Base-by-base conservation (phyloP, 1,140 invertebrate genomes). In the Scaptomyza pallida region DNA sequence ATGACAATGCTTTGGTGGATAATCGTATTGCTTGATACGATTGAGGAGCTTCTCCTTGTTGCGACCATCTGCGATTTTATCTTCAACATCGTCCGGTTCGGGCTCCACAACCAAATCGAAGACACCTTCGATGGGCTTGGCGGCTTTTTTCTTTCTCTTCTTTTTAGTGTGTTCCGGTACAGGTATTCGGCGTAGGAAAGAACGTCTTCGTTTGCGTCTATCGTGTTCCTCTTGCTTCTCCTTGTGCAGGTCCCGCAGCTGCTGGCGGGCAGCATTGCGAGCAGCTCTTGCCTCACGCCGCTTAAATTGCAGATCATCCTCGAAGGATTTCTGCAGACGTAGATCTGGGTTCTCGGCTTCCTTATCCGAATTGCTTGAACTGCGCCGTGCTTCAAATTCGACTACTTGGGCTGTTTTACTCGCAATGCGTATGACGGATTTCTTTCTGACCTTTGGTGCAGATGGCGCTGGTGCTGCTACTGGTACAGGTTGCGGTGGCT, bases 1-100 rank as follows among this genome's bases (percentile, higher is more conserved):
- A 35, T 71, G 62, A 19, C 89, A 90, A 17, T 81, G 60, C 13
- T 89, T 61, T 13, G 71, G 33, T 0, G 82, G 78, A 52, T 81
- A 90, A 26, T 81, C 55, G 5, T 68, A 72, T 2, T 44, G 17
- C 8, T 65, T 70, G 0, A 68, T 1, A 8, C 51, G 50, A 4
- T 43, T 23, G 12, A 90, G 9, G 5, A 63, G 23, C 2, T 67
- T 61, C 5, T 51, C 30, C 43, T 72, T 79, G 33, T 90, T 89
- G 8, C 89, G 83, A 3, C 30, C 45, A 45, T 90, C 89, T 0
- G 40, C 15, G 3, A 78, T 72, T 6, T 65, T 54, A 2, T 59
- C 37, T 6, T 89, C 81, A 0, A 17, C 47, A 30, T 89, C 85
- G 0, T 89, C 73, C 0, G 72, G 69, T 16, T 86, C 78, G 3